A percentile compares a stretch with the other conserved stretches of the same genome.
phyloP scores from a whole-genome alignment of 2,797 vertebrate genomes.

The Enteromius afrohamiltoni region DNA sequence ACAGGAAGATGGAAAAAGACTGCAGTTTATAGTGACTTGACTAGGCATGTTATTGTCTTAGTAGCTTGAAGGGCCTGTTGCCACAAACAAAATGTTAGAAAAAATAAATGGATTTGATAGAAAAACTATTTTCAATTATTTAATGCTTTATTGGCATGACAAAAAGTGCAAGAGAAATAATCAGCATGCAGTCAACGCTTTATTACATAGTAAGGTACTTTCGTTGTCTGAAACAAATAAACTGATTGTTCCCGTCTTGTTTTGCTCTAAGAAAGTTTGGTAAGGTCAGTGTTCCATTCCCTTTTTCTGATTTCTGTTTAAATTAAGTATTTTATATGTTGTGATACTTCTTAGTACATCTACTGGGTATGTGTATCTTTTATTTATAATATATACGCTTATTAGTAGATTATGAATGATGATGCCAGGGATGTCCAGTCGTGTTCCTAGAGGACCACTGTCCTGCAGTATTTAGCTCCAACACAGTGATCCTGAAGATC shows the following conservation, averaged over 20 bases:
- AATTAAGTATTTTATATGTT: conserved; percentile 31
- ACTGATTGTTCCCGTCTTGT: conserved; percentile 24
- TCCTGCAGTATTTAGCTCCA: not conserved
- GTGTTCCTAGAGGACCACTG: conserved; percentile 29
- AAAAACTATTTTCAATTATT: conserved; percentile 31
- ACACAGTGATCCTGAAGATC: conserved; percentile 10
- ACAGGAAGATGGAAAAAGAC: not conserved
- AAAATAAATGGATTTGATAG: not conserved
- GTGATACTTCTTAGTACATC: conserved; percentile 33
- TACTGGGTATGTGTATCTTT: conserved; percentile 35
- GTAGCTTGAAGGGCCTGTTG: not conserved
- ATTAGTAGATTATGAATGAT: conserved; percentile 31
- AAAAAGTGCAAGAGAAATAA: conserved; percentile 31
- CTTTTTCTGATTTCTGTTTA: conserved; percentile 21
- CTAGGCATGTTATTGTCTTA: conserved; percentile 25
- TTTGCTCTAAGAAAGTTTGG: conserved; percentile 27
- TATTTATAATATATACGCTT: conserved; percentile 41
- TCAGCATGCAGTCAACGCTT: conserved; percentile 42
- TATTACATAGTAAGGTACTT: conserved; percentile 37
- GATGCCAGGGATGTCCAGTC: conserved; percentile 33
- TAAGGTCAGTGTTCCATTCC: conserved; percentile 22
- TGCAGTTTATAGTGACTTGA: not conserved
- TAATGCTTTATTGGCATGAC: conserved; percentile 21
- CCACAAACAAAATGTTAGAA: conserved; percentile 7
- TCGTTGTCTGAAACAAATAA: conserved; percentile 38